Conservation (phyloP, 2,113 vertebrate species). For the Myodes glareolus region DNA sequence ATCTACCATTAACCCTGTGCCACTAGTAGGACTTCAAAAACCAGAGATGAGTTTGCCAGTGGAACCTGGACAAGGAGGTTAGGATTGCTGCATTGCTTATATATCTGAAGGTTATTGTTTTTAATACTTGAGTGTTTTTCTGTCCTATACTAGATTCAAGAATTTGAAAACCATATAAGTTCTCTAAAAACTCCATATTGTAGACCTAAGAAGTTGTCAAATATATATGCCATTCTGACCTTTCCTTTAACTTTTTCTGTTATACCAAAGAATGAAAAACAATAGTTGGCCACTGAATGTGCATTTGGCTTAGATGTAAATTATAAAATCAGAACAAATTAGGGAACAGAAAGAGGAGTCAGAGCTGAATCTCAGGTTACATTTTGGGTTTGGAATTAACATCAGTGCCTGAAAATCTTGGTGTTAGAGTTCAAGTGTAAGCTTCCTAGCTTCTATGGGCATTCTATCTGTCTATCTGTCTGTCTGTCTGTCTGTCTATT, state of each 20-base stretch:
- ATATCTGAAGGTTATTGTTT: conserved; percentile 75
- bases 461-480: background rate
- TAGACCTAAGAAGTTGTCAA: background rate
- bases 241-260: conserved; percentile 45
- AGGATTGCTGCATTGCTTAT: conserved; percentile 81
- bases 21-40: conserved; percentile 89
- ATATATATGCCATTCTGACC: background rate
- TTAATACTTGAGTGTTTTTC: conserved; percentile 66
- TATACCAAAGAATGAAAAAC: background rate
- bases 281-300: background rate
- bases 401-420: background rate
- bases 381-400: background rate
- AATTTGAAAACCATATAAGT: conserved; percentile 14
- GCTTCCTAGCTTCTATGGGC: background rate
- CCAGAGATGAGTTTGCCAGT: conserved; percentile 95
- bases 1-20: conserved; percentile 88
- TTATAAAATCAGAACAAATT: conserved; percentile 43
- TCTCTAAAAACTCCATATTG: conserved; percentile 26
- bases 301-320: conserved; percentile 36
- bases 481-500: background rate
- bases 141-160: conserved; percentile 19
- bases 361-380: conserved; percentile 12
- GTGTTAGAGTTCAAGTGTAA: conserved; percentile 23
- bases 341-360: background rate
- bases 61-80: conserved; percentile 93